Base-by-base conservation (phyloP, 2,888 invertebrate genomes). In the Cylloceria caligata region DNA sequence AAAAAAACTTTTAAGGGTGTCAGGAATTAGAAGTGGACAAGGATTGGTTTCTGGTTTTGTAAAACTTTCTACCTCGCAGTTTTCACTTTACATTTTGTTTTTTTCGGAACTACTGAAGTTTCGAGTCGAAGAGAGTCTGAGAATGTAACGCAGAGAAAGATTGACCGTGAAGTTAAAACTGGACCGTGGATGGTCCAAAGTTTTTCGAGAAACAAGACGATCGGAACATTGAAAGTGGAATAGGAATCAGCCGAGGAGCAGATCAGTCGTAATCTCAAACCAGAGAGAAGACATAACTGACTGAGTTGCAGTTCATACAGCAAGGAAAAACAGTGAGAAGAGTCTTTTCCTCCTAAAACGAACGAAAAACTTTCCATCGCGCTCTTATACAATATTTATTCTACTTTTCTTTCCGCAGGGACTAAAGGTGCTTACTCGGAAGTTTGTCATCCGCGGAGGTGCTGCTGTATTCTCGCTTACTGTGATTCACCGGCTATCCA, bases 311-410 rank as follows among this genome's bases (percentile, higher is more conserved):
- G 34, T 60, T 34, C 16, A 60, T 34, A 19, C 9, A 60, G 16
- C 3, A 16, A 19, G 7, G 68, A 4, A 21, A 64, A 64, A 60
- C 21, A 16, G 39, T 13, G n/a, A 2, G 13, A 76, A 55, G 47
- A 13, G 21, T 67, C 9, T 39, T 49, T 65, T 60, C 19, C n/a
- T 55, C 36, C 34, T 1, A 16, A 45, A 24, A 47, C 36, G 47
- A 34, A 55, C 34, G 47, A 47, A 45, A 65, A 67, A 67, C 57
- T 57, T 60, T 42, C 24, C 67, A 73, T 60, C 67, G 19, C 49
- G 39, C 19, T 73, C 42, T 47, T 57, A 67, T 79, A 57, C 67
- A 73, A 73, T 79, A 79, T 79, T 79, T 73, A 60, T 72, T 49
- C 65, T 36, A 19, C 19, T 52, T 78, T 72, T 67, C 65, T 72